Conservation (phyloP, 2,797 vertebrate genomes). For the Buceros bicornis region DNA sequence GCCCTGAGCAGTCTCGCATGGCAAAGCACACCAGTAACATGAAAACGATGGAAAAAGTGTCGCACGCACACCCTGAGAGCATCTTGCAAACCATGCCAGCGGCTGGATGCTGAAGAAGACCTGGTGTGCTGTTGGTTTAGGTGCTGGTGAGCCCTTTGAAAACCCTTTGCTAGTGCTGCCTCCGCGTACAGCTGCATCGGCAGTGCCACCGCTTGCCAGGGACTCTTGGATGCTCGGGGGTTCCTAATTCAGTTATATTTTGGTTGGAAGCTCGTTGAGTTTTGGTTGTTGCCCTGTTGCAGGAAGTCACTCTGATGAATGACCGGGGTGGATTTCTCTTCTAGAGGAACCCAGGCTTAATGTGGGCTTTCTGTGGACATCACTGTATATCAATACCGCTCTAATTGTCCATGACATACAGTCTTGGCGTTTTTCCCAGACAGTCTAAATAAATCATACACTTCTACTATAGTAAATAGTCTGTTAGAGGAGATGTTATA, state of each 20-base stretch:
- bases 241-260: slow-evolving; percentile 55
- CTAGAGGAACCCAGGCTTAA: slow-evolving; percentile 63
- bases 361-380: slow-evolving; percentile 49
- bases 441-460: slow-evolving; percentile 74
- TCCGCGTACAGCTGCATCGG: not conserved
- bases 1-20: accelerated
- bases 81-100: not conserved
- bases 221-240: slow-evolving; percentile 5
- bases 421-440: slow-evolving; percentile 75
- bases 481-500: slow-evolving; percentile 53
- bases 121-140: not conserved
- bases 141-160: not conserved
- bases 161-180: not conserved
- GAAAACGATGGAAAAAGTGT: not conserved
- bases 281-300: slow-evolving; percentile 37
- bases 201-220: slow-evolving; percentile 21
- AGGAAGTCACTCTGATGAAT: slow-evolving; percentile 72
- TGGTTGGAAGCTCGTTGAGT: slow-evolving; percentile 45
- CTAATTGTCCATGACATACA: slow-evolving; percentile 78
- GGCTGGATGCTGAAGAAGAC: not conserved
- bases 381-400: slow-evolving; percentile 66
- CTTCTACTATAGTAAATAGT: slow-evolving; percentile 63
- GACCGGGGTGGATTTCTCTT: slow-evolving; percentile 63
- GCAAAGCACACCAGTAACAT: accelerated
- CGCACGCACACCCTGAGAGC: not conserved